A percentile compares a stretch with the other conserved stretches of the same genome.
These are phyloP conservation scores for Drosophila pseudotalamancana DNA, from an alignment of 2,888 invertebrate genomes.

Conservation along the genomic window DNA sequence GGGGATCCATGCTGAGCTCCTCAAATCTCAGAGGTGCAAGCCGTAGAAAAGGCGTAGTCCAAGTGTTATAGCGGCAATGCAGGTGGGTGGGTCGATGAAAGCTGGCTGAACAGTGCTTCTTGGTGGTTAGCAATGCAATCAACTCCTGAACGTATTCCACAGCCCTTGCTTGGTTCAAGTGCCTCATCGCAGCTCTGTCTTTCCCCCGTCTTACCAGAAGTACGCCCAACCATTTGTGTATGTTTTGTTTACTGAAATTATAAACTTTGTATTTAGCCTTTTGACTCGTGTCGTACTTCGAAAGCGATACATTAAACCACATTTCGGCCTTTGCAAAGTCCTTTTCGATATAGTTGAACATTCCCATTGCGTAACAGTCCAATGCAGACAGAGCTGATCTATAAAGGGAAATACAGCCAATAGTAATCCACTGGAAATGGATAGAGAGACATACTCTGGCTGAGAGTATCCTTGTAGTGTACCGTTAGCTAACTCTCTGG, in stretches of 20 bases:
- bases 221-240: slow-evolving; percentile 4
- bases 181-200: not conserved
- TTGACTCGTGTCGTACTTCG: not conserved
- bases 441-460: slow-evolving; percentile 16
- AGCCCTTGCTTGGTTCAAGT: not conserved
- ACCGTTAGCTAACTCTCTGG: slow-evolving; percentile 28
- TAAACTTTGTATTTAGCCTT: not conserved
- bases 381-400: slow-evolving; percentile 18
- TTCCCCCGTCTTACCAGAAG: slow-evolving; percentile 11
- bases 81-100: slow-evolving; percentile 10
- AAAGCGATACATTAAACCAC: slow-evolving; percentile 39
- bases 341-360: slow-evolving; percentile 10
- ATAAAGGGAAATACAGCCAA: not conserved
- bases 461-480: slow-evolving; percentile 6
- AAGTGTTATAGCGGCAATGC: slow-evolving; percentile 42
- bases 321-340: slow-evolving; percentile 4
- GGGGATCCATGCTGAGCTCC: slow-evolving; percentile 38
- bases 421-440: not conserved
- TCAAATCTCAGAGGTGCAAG: slow-evolving; percentile 52
- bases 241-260: not conserved
- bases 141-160: not conserved
- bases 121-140: not conserved
- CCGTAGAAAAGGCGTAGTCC: slow-evolving; percentile 28
- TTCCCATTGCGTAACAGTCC: slow-evolving; percentile 41
- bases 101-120: slow-evolving; percentile 5